phyloP scores from a whole-genome alignment of 2,888 invertebrate species.

The Trichopoda pennipes region DNA sequence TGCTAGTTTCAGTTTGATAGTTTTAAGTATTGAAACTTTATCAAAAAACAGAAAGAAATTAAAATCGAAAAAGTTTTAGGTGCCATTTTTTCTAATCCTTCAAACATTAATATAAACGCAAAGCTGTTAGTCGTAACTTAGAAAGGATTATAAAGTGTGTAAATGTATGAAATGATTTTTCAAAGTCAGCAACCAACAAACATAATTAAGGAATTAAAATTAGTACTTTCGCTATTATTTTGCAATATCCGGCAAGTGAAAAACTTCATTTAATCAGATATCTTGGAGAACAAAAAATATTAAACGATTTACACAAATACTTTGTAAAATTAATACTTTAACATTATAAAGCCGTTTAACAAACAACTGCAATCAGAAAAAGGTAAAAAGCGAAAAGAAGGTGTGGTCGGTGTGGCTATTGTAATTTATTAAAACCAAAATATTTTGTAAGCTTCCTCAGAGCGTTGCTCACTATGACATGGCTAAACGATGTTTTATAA shows the following conservation, averaged over 20 bases:
- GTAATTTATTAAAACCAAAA: conserved; percentile 1
- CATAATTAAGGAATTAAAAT: conserved; percentile 19
- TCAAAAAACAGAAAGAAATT: too few relatives aligned
- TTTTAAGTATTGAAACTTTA: too few relatives aligned
- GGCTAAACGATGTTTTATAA: conserved; percentile 10
- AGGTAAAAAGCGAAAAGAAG: conserved; percentile 21
- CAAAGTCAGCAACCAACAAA: conserved; percentile 4
- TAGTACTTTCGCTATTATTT: conserved; percentile 61
- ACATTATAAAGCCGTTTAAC: conserved; percentile 17
- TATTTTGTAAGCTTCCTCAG: conserved; percentile 28
- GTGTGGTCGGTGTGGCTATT: conserved; percentile 39
- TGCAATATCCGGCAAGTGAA: conserved; percentile 59
- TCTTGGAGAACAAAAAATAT: conserved; percentile 5
- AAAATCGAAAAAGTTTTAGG: too few relatives aligned
- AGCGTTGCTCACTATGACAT: conserved; percentile 48
- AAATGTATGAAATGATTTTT: conserved; percentile 1
- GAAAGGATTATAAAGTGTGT: too few relatives aligned
- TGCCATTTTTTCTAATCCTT: too few relatives aligned
- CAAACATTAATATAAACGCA: too few relatives aligned
- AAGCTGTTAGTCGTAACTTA: too few relatives aligned
- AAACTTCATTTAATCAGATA: conserved; percentile 45
- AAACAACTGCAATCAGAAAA: not conserved
- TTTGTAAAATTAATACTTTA: conserved; percentile 53
- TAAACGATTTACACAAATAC: conserved; percentile 27
- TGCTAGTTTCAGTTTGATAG: too few relatives aligned